Conservation (phyloP, 1,140 invertebrate species). For the Hesperophylax magnus region DNA sequence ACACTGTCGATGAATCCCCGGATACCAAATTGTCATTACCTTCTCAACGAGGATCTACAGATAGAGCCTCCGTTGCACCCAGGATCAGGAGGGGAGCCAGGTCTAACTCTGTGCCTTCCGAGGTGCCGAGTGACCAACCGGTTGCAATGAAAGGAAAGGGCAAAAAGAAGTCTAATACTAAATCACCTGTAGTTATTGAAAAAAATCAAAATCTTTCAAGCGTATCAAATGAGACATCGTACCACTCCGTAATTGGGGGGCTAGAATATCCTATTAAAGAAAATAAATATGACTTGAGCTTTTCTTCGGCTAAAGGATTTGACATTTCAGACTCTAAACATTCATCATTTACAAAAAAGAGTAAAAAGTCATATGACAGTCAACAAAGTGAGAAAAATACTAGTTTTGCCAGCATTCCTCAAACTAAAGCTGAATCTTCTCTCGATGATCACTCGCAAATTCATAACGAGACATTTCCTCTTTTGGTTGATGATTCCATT, state of each 20-base stretch:
- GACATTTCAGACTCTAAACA: neutral
- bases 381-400: neutral
- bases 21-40: neutral
- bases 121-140: neutral
- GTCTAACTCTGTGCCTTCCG: neutral
- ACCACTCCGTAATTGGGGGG: constrained; percentile 10
- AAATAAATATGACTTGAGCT: constrained; percentile 16
- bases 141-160: neutral
- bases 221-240: constrained; percentile 29
- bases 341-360: constrained; percentile 24
- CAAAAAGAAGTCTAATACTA: constrained; percentile 6
- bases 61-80: neutral
- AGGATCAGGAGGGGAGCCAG: constrained; percentile 16
- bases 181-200: neutral
- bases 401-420: neutral
- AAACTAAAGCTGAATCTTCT: neutral
- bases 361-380: neutral
- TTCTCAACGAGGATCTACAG: constrained; percentile 42
- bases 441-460: neutral
- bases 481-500: constrained; percentile 31
- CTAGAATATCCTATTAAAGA: neutral
- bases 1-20: neutral
- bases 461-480: constrained; percentile 29
- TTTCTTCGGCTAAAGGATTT: constrained; percentile 37
- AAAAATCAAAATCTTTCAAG: constrained; percentile 26